Conservation (phyloP, 2,113 vertebrate species). For the Pteronura brasiliensis region DNA sequence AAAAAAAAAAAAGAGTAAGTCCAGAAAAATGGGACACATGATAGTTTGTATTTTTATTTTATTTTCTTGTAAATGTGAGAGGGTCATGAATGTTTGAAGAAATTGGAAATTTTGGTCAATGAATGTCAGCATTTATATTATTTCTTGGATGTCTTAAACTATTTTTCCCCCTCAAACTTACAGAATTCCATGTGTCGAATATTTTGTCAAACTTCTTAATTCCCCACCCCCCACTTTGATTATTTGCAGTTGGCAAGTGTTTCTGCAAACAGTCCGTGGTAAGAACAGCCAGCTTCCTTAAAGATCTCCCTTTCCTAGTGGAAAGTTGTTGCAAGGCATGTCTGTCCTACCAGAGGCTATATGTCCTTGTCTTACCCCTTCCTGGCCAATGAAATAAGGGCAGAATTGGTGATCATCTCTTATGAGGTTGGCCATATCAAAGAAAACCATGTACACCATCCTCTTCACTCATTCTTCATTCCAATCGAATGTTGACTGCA, state of each 20-base stretch:
- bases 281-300: neutral
- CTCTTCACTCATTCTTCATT: neutral
- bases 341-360: neutral
- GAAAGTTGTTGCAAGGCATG: neutral
- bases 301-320: neutral
- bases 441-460: neutral
- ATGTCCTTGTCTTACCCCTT: neutral
- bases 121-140: slow-evolving; percentile 23
- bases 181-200: neutral
- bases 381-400: neutral
- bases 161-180: neutral
- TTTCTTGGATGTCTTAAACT: neutral
- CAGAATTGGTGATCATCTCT: neutral
- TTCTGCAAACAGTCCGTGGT: neutral
- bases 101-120: slow-evolving; percentile 9
- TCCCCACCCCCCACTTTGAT: neutral
- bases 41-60: slow-evolving; percentile 14
- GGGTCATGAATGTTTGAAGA: neutral
- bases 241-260: neutral
- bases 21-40: neutral
- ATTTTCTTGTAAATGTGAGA: neutral
- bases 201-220: slow-evolving; percentile 21
- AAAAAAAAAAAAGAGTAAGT: too few relatives aligned
- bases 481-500: neutral
- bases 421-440: neutral